phyloP scores from a whole-genome alignment of 2,888 invertebrate genomes.

The Saturnia japonica region DNA sequence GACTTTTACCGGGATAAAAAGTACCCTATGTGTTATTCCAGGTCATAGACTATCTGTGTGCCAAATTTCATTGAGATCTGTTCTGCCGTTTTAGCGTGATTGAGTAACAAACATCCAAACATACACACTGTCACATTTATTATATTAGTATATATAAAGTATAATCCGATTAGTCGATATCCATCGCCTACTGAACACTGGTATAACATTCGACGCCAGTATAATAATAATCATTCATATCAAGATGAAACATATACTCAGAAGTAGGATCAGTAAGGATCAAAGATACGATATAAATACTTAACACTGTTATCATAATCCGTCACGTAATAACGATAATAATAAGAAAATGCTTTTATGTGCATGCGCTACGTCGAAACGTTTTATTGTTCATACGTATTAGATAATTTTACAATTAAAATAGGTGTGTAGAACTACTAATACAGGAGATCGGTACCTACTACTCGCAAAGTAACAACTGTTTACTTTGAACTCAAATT shows the following conservation, averaged over 20 bases:
- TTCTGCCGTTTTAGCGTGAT: too few species aligned
- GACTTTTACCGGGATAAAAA: too few species aligned
- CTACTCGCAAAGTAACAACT: too few species aligned
- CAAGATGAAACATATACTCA: not conserved
- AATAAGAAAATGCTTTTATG: not conserved
- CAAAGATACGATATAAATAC: not conserved
- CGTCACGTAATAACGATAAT: not conserved
- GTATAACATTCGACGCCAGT: not conserved
- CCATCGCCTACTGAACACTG: not conserved
- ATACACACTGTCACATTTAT: too few species aligned
- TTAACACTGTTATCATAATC: constrained; percentile 5
- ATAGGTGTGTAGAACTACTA: too few species aligned
- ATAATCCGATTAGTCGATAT: not conserved
- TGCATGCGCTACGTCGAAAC: not conserved
- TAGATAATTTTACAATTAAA: too few species aligned
- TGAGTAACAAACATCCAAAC: too few species aligned
- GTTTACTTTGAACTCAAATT: too few species aligned
- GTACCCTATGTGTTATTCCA: too few species aligned
- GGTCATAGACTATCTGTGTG: too few species aligned
- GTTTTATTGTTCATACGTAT: not conserved
- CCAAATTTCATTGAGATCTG: too few species aligned
- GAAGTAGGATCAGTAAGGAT: not conserved
- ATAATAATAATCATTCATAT: not conserved
- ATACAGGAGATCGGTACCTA: too few species aligned
- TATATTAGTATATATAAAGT: not conserved